Conservation (phyloP, 2,888 invertebrate species). For the Horisme vitalbata region DNA sequence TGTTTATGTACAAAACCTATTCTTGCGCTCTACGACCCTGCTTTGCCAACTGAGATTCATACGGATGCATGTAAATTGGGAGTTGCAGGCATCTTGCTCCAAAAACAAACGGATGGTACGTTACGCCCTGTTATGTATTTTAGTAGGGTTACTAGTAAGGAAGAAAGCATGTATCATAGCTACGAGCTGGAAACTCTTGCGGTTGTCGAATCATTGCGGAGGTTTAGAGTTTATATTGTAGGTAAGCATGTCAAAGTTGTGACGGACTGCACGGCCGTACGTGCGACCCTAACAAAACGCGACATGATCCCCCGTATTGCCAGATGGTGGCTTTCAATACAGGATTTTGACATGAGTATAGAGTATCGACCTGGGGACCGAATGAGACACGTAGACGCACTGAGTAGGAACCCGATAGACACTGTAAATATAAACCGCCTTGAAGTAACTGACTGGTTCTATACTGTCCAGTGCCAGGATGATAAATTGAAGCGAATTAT, state of each 20-base stretch:
- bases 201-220: conserved; percentile 39
- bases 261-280: too few species aligned
- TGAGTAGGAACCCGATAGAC: conserved; percentile 41
- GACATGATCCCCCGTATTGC: too few species aligned
- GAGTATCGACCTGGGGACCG: conserved; percentile 42
- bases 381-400: conserved; percentile 46
- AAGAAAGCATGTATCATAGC: too few species aligned
- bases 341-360: conserved; percentile 36
- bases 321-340: too few species aligned
- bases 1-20: conserved; percentile 33
- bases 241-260: too few species aligned
- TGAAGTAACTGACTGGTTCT: conserved; percentile 33
- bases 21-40: conserved; percentile 21
- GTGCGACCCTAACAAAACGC: too few species aligned
- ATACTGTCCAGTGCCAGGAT: conserved; percentile 1
- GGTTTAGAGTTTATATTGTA: conserved; percentile 36
- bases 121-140: too few species aligned
- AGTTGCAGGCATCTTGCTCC: too few species aligned
- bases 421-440: not conserved
- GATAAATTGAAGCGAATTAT: not conserved
- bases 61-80: too few species aligned
- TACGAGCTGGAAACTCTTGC: conserved; percentile 49
- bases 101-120: too few species aligned
- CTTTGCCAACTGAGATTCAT: too few species aligned
- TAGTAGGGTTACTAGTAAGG: too few species aligned